Base-by-base conservation (phyloP, 1,140 invertebrate genomes). In the Diabrotica virgifera region DNA sequence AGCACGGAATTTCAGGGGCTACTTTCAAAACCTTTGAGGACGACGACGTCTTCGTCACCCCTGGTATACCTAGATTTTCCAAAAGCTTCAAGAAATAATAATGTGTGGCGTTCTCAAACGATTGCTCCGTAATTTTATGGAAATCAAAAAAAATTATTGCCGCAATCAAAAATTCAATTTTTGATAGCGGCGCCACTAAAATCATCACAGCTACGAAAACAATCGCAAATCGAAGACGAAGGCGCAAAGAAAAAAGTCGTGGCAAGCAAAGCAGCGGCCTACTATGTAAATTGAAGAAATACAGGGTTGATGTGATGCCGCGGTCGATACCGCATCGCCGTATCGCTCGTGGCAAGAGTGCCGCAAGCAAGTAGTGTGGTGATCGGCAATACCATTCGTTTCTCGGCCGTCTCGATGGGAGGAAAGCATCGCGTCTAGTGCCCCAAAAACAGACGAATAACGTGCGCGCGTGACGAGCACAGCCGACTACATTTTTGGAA, bases 351-450 rank as follows among this genome's bases (percentile, higher is more conserved):
- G 46, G 58, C 58, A 51, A 46, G 40, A 46, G 46, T 59, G 58
- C 58, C 58, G 58, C 58, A 59, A 59, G 58, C 58, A 59, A 59
- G 58, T 59, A 46, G 37, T 38, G 58, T 59, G 38, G 58, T 40
- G 38, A 59, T 59, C 24, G 24, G 24, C 24, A 24, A 24, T 14
- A 37, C 11, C 58, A 59, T 59, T 59, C 58, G 58, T 59, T 59
- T 59, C 58, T 59, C 38, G 58, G 37, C 58, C 11, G 37, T 36
- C 38, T 59, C 9, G 40, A 36, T n/a, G 36, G 14, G 36, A 50
- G 58, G 58, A 59, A 40, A 36, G 36, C 40, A 38, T 13, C 11
- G 37, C 10, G 37, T 8, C 12, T 46, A 40, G 37, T 37, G 58
- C 58, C 38, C 58, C 7, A 13, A 24, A 37, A 37, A 59, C 58